Percentiles rank a stretch among this genome's conserved stretches.
phyloP scores from a whole-genome alignment of 2,113 vertebrate genomes.

The Anhinga anhinga region DNA sequence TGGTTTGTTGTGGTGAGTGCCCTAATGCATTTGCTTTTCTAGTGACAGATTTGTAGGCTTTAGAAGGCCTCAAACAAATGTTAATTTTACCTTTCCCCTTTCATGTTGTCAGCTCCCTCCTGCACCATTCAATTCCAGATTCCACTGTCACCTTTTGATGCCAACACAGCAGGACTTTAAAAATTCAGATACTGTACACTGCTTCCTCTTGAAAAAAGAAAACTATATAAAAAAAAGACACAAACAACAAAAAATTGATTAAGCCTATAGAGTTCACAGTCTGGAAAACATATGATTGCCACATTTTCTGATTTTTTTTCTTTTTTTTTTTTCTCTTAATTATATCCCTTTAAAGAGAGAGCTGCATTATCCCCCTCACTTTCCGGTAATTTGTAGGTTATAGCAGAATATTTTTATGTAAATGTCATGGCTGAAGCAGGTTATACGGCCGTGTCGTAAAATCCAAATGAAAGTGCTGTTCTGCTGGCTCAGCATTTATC shows the following conservation, averaged over 20 bases:
- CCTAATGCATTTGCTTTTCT: neutral
- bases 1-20: neutral
- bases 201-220: neutral
- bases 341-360: neutral
- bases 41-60: neutral
- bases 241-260: neutral
- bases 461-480: neutral
- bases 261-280: neutral
- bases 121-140: neutral
- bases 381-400: neutral
- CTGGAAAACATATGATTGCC: neutral
- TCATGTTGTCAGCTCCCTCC: neutral
- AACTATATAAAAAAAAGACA: neutral
- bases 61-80: neutral
- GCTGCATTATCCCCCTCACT: neutral
- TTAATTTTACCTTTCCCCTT: neutral
- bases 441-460: neutral
- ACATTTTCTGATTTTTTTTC: neutral
- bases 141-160: neutral
- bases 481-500: constrained; percentile 17
- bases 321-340: neutral
- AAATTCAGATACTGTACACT: neutral
- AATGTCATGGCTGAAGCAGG: neutral
- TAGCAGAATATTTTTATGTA: neutral
- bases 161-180: neutral